Percentiles rank a stretch among this genome's conserved stretches.
Evolutionary conservation across 2,113 vertebrate genomes (phyloP).

Genomic region (Ceuthmochares aereus): DNA sequence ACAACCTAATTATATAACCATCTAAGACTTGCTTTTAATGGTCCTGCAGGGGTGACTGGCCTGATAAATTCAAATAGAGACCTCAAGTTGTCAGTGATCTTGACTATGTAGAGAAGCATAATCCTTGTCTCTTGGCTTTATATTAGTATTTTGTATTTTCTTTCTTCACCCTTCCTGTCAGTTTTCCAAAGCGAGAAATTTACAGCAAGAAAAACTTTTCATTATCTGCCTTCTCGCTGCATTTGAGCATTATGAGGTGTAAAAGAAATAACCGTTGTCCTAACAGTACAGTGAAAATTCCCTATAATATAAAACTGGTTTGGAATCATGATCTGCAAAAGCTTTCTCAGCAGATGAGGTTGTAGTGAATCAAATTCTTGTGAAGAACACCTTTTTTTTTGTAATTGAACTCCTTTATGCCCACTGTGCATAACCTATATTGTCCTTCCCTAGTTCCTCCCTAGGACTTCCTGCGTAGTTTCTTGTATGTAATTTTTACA

Average conservation of each 20-base stretch:
- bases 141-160: not conserved
- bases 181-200: not conserved
- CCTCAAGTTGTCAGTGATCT: not conserved
- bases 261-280: not conserved
- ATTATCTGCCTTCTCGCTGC: not conserved
- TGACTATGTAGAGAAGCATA: not conserved
- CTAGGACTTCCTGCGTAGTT: not conserved
- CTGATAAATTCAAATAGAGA: not conserved
- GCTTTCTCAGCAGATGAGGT: not conserved
- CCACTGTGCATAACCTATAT: not conserved
- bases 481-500: not conserved
- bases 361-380: not conserved
- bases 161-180: not conserved
- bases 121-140: not conserved
- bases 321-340: not conserved
- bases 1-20: not conserved
- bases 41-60: not conserved
- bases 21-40: not conserved
- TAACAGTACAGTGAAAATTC: not conserved
- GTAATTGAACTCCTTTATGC: not conserved
- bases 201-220: not conserved
- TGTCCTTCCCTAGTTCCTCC: not conserved
- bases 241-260: not conserved
- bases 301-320: not conserved
- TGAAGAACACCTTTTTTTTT: not conserved